Percentiles rank a stretch among this genome's conserved stretches.
Conservation (phyloP, 2,888 invertebrate genomes). For the Siphonodentalium dalli region DNA sequence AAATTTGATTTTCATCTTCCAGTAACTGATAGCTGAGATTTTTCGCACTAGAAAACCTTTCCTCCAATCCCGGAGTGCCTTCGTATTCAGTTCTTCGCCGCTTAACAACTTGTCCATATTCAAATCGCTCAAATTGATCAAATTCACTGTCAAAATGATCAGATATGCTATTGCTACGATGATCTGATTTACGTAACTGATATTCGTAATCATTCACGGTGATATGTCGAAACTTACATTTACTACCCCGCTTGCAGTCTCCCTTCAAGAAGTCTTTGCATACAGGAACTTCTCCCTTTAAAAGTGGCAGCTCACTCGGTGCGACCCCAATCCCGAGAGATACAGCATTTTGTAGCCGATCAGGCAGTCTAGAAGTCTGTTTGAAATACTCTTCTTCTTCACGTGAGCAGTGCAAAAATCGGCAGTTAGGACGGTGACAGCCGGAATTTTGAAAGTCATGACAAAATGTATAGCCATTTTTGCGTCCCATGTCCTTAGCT, state of each 20-base stretch:
- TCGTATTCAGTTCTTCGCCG: constrained; percentile 46
- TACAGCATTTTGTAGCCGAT: constrained; percentile 60
- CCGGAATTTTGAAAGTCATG: constrained; percentile 76
- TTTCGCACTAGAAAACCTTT: constrained; percentile 36
- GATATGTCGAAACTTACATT: constrained; percentile 68
- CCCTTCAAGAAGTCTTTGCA: constrained; percentile 73
- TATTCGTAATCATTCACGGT: constrained; percentile 37
- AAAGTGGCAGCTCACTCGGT: constrained; percentile 43
- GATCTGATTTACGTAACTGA: constrained; percentile 39
- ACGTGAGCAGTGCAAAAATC: constrained; percentile 79
- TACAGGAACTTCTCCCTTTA: constrained; percentile 65
- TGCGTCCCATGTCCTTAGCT: constrained; percentile 57
- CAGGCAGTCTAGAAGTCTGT: constrained; percentile 76
- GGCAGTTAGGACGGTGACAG: constrained; percentile 77
- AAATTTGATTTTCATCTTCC: constrained; percentile 74
- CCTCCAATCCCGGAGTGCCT: constrained; percentile 31
- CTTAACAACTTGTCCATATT: constrained; percentile 42
- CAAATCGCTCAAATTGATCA: constrained; percentile 41
- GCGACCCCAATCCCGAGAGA: constrained; percentile 52
- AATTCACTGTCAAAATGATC: constrained; percentile 32
- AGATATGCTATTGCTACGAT: constrained; percentile 26
- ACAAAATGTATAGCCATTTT: constrained; percentile 67
- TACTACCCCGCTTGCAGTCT: constrained; percentile 69
- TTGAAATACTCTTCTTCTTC: constrained; percentile 78
- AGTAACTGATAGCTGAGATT: constrained; percentile 54